Base-by-base conservation (phyloP, 2,797 vertebrate genomes). In the Otolemur crassicaudatus region DNA sequence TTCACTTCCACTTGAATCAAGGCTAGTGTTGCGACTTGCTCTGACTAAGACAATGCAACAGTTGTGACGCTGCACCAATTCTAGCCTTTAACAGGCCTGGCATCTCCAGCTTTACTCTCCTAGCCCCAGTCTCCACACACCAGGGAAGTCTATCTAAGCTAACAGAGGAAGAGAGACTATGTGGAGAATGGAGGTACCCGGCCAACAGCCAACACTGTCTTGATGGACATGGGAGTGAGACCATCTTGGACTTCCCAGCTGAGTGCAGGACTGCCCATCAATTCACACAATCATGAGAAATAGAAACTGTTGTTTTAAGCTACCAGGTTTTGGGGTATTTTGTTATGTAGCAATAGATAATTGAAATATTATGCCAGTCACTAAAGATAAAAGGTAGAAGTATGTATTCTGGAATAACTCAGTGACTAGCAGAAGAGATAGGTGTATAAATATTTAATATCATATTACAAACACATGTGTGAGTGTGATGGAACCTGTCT, bases 381-480 rank as follows among this genome's bases (percentile, higher is more conserved):
- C 80, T 69, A 89, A 93, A 96, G 93, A 96, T 94, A 86, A 97
- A 95, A 97, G 84, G 37, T 82, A 69, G 58, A 88, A 61, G 40
- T 53, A 70, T 40, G 67, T 9, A 88, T 77, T 95, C 75, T 43
- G 89, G 63, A 96, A 90, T 89, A 95, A 72, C 67, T 95, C 76
- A 72, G 53, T 79, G 73, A 94, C 84, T 69, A 88, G 73, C 43
- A 85, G 19, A 91, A 84, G 80, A 96, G 83, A 92, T 56, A 43
- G 27, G 4, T 40, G 27, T 60, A 94, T 97, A 95, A 97, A 98
- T 98, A 95, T 93, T 97, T 96, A 96, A 97, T 94, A 69, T 61
- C 27, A 87, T 43, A 58, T 87, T 90, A 91, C 49, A 85, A 96
- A 94, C 80, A 90, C 63, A 70, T 61, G 58, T 77, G 75, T 56